Evolutionary conservation across 2,797 vertebrate species (phyloP).

Genomic region (Mormyrus proboscirostris): DNA sequence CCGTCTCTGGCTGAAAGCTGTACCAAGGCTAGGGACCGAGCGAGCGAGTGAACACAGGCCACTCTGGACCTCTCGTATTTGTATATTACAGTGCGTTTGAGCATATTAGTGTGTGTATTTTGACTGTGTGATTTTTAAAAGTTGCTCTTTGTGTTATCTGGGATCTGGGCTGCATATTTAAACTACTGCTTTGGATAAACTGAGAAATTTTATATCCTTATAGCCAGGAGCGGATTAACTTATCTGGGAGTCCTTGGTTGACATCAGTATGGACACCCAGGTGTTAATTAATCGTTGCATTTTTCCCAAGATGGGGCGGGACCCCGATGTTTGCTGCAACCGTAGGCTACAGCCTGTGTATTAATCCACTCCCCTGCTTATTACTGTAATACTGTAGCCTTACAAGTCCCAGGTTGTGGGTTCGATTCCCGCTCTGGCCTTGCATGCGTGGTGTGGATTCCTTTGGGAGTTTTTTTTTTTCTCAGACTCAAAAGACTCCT

Average conservation of each 20-base stretch:
- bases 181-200: neutral
- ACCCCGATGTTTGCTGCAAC: neutral
- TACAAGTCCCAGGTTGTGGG: neutral
- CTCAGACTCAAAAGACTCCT: neutral
- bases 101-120: slow-evolving; percentile 26
- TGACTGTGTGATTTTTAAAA: slow-evolving; percentile 54
- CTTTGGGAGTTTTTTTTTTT: neutral
- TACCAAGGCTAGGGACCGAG: neutral
- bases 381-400: neutral
- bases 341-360: neutral
- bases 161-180: neutral
- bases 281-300: neutral
- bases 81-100: slow-evolving; percentile 31
- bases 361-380: neutral
- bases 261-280: neutral
- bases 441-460: neutral
- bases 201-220: neutral
- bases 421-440: neutral
- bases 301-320: neutral
- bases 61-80: neutral
- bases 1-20: slow-evolving; percentile 13
- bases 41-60: neutral
- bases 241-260: neutral
- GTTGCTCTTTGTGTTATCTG: slow-evolving; percentile 46
- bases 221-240: neutral